These are phyloP conservation scores for Argentina silus DNA, from an alignment of 2,797 vertebrate genomes.

Conservation along the genomic window DNA sequence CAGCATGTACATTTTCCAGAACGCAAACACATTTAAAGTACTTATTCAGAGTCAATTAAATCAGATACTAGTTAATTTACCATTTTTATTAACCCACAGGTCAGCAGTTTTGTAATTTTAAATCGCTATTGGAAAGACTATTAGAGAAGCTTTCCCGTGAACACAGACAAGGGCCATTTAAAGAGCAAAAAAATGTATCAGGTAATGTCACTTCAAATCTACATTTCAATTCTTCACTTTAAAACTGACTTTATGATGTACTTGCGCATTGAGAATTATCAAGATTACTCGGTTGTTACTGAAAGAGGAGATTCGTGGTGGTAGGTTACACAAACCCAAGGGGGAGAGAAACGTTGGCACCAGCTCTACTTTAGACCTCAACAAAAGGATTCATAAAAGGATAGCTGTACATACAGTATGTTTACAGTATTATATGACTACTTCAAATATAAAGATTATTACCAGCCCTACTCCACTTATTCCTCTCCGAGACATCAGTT, in stretches of 20 bases:
- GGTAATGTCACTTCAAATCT: conserved; percentile 72
- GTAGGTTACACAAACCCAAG: conserved; percentile 38
- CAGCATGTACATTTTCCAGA: conserved; percentile 73
- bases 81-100: conserved; percentile 78
- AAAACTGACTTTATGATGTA: conserved; percentile 66
- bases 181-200: conserved; percentile 71
- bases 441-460: neutral
- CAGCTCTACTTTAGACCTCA: conserved; percentile 23
- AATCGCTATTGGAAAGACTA: conserved; percentile 73
- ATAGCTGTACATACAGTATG: neutral
- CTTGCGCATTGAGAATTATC: conserved; percentile 70
- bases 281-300: conserved; percentile 56
- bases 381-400: conserved; percentile 1
- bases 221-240: conserved; percentile 73
- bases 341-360: conserved; percentile 26
- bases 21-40: conserved; percentile 75
- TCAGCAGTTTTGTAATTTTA: conserved; percentile 76
- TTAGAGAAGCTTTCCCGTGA: conserved; percentile 69
- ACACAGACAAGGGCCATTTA: conserved; percentile 69
- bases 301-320: conserved; percentile 64
- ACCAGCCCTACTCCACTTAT: conserved; percentile 18
- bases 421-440: neutral
- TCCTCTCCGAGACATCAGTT: conserved; percentile 44
- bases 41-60: conserved; percentile 77
- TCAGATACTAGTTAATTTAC: conserved; percentile 78